Base-by-base conservation (phyloP, 2,797 vertebrate species). In the Ctenopoma kingsleyae region DNA sequence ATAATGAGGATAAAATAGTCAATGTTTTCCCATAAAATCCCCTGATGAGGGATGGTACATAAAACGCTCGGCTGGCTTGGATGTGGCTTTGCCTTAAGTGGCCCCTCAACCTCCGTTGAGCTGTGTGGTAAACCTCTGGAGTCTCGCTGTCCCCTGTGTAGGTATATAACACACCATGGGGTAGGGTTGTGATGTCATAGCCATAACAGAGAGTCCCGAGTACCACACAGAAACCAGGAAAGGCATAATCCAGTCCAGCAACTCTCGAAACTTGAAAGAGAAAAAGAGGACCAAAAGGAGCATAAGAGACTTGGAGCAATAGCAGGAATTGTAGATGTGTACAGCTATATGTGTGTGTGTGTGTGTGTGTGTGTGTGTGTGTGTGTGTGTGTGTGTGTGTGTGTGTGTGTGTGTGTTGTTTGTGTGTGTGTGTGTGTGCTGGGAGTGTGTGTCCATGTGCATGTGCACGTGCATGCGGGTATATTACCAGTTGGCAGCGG, bases 21-120 rank as follows among this genome's bases (percentile, higher is more conserved):
- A 71, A 67, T 87, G 81, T 88, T 91, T 92, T 92, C 82, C 87
- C 90, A 85, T 91, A 86, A 92, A 92, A 81, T 78, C 80, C 85
- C 78, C 68, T 69, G 74, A 85, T 73, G 83, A 84, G 78, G 79
- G 74, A 81, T 57, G 79, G 57, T 63, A 81, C 87, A 90, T 89
- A 80, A 89, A 92, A 85, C 53, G 66, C 73, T 79, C 51, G 10
- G 51, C 60, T 56, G 65, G 73, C 86, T 91, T 92, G 85, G 91
- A 92, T 92, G 91, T 93, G 91, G 90, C 81, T 91, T 87, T 67
- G 85, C 87, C 84, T 86, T 74, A 91, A 91, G 87, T 90, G 85
- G 84, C 89, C 84, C 78, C 83, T 83, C 78, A 87, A 88, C 90
- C 91, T 91, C 83, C 79, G 62, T 76, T 82, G 85, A 84, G 86